Base-by-base conservation (phyloP, 2,888 invertebrate species). In the Drosophila histrio region DNA sequence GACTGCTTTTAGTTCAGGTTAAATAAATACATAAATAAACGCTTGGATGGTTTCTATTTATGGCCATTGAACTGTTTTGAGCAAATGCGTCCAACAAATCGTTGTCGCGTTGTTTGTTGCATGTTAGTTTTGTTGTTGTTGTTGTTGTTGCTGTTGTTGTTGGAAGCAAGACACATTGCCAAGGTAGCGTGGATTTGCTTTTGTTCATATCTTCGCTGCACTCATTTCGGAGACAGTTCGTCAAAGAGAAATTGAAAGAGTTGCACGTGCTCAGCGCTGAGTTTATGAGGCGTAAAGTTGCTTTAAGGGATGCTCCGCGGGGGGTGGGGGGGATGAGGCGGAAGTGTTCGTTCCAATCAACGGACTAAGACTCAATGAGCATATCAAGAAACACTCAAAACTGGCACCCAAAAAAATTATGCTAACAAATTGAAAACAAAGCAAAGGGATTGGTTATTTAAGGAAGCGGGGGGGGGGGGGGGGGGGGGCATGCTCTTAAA, bases 261-360 rank as follows among this genome's bases (percentile, higher is more conserved):
- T 61, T 77, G 68, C 76, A 83, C 82, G 79, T 83, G 77, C 63
- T 64, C 34, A 44, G 17, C 22, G 30, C 7, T 17, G 44, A 46
- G 44, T 65, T 72, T 75, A 66, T 67, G 73, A 83, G 70, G 75
- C 85, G 86, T 71, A 85, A 83, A 82, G 75, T 77, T 79, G 77
- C 32, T 17, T 11, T 17, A 13, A 28, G 44, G 57, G 52, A 30
- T 59, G 54, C n/a, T 24, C 28, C 2, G 13, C 21, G n/a, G 41
- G n/a, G 22, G 41, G 24, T 15, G 19, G 46, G 19, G 21, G 44
- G 17, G 22, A 19, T 30, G 30, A 36, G 39, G 54, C 58, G 58
- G 54, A 61, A 65, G 47, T 58, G 26, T 30, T 70, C 74, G 79
- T 80, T 80, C 79, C 79, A 47, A 74, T 65, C 64, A 67, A 53